Base-by-base conservation (phyloP, 1,140 invertebrate species). In the Drosophila erecta region DNA sequence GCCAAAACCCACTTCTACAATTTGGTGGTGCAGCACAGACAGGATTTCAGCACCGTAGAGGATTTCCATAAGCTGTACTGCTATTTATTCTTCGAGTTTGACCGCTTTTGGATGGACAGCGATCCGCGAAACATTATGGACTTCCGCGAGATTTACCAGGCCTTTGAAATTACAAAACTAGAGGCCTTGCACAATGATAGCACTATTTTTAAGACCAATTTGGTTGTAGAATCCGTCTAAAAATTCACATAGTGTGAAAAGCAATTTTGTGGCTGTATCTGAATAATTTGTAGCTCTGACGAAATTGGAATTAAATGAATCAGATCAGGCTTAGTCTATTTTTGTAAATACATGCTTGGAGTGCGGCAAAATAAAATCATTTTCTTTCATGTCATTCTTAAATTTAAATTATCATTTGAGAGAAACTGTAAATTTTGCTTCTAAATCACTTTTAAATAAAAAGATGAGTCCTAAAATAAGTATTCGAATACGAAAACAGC, bases 1-100 rank as follows among this genome's bases (percentile, higher is more conserved):
- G 96, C 98, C 1, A 98, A 98, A 92, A 96, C 96, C 33, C 98
- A 99, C 92, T 96, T 99, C 92, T 99, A 97, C 92, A 99, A 99
- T 93, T 93, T 94, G 47, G 95, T 94, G n/a, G 75, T 71, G 5
- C 46, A 49, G 27, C 74, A 79, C 20, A 95, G 94, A 76, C 83
- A 89, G 35, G 93, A 94, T 58, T 90, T 95, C 72, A 96, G 95
- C 46, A 70, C 79, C 0, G 92, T 99, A 35, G 94, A 95, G 90
- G 94, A 96, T 91, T 99, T 99, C 93, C 97, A 99, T 93, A 96
- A 96, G 87, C 96, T 99, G 83, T 99, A 99, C 93, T 97, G 97
- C 93, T 98, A 98, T 92, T 93, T 99, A 40, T 98, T 98, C 93
- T 97, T 96, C 85, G 96, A 98, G 90, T 99, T 99, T 94, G 97